These are phyloP conservation scores for Heterohyrax brucei DNA, from an alignment of 2,797 vertebrate genomes.

Conservation along the genomic window DNA sequence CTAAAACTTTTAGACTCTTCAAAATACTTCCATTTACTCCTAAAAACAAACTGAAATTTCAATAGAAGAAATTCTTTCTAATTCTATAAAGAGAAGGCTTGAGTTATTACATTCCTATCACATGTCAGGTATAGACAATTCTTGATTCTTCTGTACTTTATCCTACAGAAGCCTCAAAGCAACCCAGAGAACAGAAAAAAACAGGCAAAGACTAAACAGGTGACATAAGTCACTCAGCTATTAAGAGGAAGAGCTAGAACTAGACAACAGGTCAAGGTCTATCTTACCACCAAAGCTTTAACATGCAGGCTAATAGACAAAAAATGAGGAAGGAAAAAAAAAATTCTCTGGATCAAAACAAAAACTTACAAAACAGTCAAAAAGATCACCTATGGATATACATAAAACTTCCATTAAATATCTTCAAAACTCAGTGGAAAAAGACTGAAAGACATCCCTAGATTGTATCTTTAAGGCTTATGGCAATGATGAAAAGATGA, in stretches of 20 bases:
- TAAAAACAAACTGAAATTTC: slow-evolving; percentile 54
- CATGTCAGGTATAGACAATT: background rate
- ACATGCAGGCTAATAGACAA: background rate
- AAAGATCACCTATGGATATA: slow-evolving; percentile 2
- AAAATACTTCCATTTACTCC: slow-evolving; percentile 61
- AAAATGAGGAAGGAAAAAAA: background rate
- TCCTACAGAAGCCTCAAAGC: background rate
- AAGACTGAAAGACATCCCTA: slow-evolving; percentile 30
- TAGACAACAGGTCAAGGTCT: slow-evolving; percentile 4
- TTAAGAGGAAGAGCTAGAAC: slow-evolving; percentile 44
- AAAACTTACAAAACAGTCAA: slow-evolving; percentile 54
- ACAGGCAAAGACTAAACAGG: slow-evolving; percentile 52
- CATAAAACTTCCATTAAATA: background rate
- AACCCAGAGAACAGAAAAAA: slow-evolving; percentile 57
- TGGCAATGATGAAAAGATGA: slow-evolving; percentile 32
- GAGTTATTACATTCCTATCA: background rate
- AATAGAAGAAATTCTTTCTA: slow-evolving; percentile 66
- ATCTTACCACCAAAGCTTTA: slow-evolving; percentile 40
- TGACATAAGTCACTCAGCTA: slow-evolving; percentile 30
- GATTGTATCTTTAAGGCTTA: slow-evolving; percentile 67
- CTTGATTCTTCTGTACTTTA: slow-evolving; percentile 46
- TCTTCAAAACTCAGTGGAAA: slow-evolving; percentile 37
- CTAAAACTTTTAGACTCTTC: slow-evolving; percentile 41
- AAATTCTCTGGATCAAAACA: slow-evolving; percentile 53
- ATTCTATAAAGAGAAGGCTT: slow-evolving; percentile 58